Evolutionary conservation across 2,113 vertebrate genomes (phyloP).

Genomic region (Peromyscus californicus): DNA sequence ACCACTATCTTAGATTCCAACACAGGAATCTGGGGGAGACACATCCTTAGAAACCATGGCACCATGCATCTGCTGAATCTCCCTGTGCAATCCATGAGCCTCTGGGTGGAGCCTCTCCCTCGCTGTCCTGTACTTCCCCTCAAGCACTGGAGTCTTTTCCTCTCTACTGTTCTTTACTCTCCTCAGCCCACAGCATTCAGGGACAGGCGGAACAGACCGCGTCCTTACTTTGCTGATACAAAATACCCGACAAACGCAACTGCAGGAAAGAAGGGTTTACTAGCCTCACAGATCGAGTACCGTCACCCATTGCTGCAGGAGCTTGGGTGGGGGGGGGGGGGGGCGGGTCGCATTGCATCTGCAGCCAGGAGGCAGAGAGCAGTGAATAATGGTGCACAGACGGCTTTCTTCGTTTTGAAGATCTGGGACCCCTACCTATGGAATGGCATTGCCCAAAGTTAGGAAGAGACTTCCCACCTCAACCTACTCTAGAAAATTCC

Average conservation of each 20-base stretch:
- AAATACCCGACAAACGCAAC: neutral
- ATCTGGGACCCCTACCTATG: neutral
- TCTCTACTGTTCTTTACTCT: neutral
- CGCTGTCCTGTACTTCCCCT: rapidly evolving
- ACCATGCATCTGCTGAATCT: neutral
- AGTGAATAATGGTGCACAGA: no score
- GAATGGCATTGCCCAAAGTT: neutral
- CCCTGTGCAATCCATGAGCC: rapidly evolving
- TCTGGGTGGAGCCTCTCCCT: neutral
- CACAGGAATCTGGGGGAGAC: neutral
- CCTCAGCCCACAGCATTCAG: no score
- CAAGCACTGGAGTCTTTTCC: neutral
- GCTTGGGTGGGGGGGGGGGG: neutral
- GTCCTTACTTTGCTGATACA: neutral
- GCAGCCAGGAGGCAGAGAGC: neutral
- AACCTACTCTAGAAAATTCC: neutral
- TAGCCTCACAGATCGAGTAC: neutral
- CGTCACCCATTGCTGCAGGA: neutral
- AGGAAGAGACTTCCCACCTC: neutral
- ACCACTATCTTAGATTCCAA: neutral
- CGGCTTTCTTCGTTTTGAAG: neutral
- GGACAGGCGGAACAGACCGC: neutral
- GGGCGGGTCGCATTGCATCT: neutral
- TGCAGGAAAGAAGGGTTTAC: neutral
- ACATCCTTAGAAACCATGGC: neutral